Base-by-base conservation (phyloP, 1,140 invertebrate genomes). In the Battus philenor region DNA sequence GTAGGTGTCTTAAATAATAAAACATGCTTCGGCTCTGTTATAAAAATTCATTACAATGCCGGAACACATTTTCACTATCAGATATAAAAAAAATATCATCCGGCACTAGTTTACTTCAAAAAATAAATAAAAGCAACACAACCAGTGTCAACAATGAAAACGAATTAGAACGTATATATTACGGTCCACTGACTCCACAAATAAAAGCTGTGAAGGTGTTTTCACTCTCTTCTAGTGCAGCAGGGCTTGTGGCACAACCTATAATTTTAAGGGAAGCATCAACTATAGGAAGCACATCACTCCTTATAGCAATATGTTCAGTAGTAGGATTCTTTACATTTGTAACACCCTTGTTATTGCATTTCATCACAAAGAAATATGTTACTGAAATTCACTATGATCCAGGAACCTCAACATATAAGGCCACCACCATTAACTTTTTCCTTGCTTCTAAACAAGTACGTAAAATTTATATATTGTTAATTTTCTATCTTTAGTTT, bases 341-440 rank as follows among this genome's bases (percentile, higher is more conserved):
- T 59, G 82, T 91, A 0, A 97, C 94, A 2, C 96, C 97, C 1
- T 29, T 96, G 10, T 66, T 97, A 13, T 82, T 98, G 47, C 94
- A 98, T 86, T 85, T 90, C 2, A 83, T 97, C 8, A 92, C 94
- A 1, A 96, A 93, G 63, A 94, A 94, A 79, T 98, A 98, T 88
- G 91, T 97, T 0, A 92, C 90, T 0, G 83, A 91, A 48, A 80
- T 98, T 1, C 86, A 91, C 47, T 96, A 94, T 62, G 87, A 95
- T 74, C 67, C 86, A 7, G 54, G 71, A 12, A 89, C 80, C 17
- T 87, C 91, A 16, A 89, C 87, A 33, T 95, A 94, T 66, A 90
- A 87, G 15, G 93, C 93, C n/a, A 90, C 88, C 8, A 91, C 90
- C 17, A 88, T 91, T 13, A 91, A 88, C 10, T 88, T 95, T 36